These are phyloP conservation scores for Chelonus formosanus DNA, from an alignment of 2,888 invertebrate species.

Conservation along the genomic window DNA sequence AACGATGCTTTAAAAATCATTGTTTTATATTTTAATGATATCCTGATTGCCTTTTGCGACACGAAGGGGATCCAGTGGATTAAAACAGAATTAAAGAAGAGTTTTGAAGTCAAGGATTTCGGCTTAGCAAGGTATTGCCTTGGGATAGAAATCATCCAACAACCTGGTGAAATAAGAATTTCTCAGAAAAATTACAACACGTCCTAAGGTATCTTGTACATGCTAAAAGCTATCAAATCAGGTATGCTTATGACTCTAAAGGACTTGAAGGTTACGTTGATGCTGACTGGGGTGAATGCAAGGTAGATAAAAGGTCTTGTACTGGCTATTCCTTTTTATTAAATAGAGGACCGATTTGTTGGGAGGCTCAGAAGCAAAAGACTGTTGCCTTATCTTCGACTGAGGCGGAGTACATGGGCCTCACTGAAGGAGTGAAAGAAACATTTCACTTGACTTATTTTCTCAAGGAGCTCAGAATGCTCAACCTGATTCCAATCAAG, in stretches of 20 bases:
- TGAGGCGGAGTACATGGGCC: conserved; percentile 21
- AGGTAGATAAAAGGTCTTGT: conserved; percentile 33
- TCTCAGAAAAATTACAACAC: conserved; percentile 22
- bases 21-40: conserved; percentile 25
- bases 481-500: too few relatives aligned
- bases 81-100: neutral
- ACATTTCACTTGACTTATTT: conserved; percentile 12
- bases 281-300: conserved; percentile 33
- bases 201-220: too few relatives aligned
- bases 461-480: conserved; percentile 27
- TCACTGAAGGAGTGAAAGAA: conserved; percentile 24
- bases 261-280: conserved; percentile 34
- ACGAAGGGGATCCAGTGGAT: conserved; percentile 1
- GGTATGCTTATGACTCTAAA: too few relatives aligned
- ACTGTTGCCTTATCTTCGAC: conserved; percentile 27
- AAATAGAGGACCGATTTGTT: conserved; percentile 26
- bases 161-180: neutral
- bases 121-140: conserved; percentile 15
- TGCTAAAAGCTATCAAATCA: too few relatives aligned
- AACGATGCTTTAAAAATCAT: neutral
- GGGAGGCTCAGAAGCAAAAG: conserved; percentile 33
- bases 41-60: conserved; percentile 17
- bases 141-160: neutral
- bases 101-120: conserved; percentile 13
- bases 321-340: conserved; percentile 34